Base-by-base conservation (phyloP, 35 echinoderm and acorn worm species). In the Lytechinus variegatus region DNA sequence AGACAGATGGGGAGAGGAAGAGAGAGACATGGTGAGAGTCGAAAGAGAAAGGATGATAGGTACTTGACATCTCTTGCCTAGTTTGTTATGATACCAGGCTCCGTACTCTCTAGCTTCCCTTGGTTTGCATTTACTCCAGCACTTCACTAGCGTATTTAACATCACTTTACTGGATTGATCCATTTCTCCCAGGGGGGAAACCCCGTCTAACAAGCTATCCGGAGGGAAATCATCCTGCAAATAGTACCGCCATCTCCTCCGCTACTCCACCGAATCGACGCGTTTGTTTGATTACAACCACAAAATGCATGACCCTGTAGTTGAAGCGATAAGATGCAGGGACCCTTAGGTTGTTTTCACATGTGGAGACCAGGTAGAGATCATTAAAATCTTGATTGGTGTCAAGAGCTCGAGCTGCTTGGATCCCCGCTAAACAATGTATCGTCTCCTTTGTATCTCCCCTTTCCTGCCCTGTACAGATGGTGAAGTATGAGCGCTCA, bases 401-500 rank as follows among this genome's bases (percentile, higher is more conserved):
- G 66, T 7, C 66, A 24, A 44, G 3, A 79, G 19, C 66, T 79
- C 7, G 19, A 79, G 66, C 21, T 79, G 19, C 66, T 8, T 79
- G 88, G 0, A 90, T 90, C 88, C 88, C 88, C 88, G n/a, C 52
- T 44, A 90, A 90, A 90, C 88, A 44, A 54, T 54, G 52, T 90
- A 90, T 52, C 88, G 52, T 93, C 27, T 57, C n/a, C 2, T 13
- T 27, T 44, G 54, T 92, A 53, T 92, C 51, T 53, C 29, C 27
- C 88, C 33, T 44, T 57, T 10, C 88, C 95, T 91, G n/a, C 53
- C 91, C 24, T 58, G 16, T 86, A 6, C 95, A 98, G 97, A 98
- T 98, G 97, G 97, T 98, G 94, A 97, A 97, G 92, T 98, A 98
- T 95, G 96, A 98, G 96, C 95, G 97, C 58, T 98, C 97, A 61